These are phyloP conservation scores for Dicyrtoma fusca DNA, from an alignment of 2,888 invertebrate genomes.

Conservation along the genomic window DNA sequence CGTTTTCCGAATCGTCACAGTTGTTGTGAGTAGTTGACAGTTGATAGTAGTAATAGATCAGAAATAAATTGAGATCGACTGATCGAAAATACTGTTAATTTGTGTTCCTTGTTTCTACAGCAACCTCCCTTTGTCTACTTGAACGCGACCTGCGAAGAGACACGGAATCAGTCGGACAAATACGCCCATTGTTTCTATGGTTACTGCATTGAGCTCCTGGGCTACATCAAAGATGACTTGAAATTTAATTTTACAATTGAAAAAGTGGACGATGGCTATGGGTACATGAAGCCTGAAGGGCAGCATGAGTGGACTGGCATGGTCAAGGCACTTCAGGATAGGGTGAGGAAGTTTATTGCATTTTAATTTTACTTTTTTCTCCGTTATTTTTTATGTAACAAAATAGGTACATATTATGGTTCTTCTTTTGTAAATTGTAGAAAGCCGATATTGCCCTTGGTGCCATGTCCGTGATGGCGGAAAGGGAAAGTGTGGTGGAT, in stretches of 20 bases:
- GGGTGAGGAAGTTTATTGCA: constrained; percentile 61
- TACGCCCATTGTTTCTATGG: constrained; percentile 64
- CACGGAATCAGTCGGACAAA: constrained; percentile 55
- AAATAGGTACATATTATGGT: not conserved
- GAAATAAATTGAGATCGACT: too few relatives aligned
- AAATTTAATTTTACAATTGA: constrained; percentile 87
- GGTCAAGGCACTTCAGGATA: constrained; percentile 77
- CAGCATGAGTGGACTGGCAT: constrained; percentile 81
- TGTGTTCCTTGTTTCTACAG: constrained; percentile 62
- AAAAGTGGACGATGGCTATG: constrained; percentile 71
- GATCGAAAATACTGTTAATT: too few relatives aligned
- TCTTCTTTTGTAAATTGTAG: constrained; percentile 57
- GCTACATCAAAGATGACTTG: constrained; percentile 80
- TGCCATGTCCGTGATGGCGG: constrained; percentile 93
- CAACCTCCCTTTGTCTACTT: constrained; percentile 82
- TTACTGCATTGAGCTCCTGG: constrained; percentile 92
- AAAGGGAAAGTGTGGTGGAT: constrained; percentile 91
- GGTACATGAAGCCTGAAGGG: constrained; percentile 84
- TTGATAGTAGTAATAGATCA: too few relatives aligned
- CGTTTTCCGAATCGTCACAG: constrained; percentile 84
- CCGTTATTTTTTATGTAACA: too few relatives aligned
- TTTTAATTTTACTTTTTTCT: not conserved
- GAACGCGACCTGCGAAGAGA: constrained; percentile 61
- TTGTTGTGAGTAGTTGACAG: constrained; percentile 74
- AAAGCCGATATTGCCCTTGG: constrained; percentile 92